A percentile compares a stretch with the other conserved stretches of the same genome.
Evolutionary conservation across 2,888 invertebrate genomes (phyloP).

Genomic region (Torymus tubicola): DNA sequence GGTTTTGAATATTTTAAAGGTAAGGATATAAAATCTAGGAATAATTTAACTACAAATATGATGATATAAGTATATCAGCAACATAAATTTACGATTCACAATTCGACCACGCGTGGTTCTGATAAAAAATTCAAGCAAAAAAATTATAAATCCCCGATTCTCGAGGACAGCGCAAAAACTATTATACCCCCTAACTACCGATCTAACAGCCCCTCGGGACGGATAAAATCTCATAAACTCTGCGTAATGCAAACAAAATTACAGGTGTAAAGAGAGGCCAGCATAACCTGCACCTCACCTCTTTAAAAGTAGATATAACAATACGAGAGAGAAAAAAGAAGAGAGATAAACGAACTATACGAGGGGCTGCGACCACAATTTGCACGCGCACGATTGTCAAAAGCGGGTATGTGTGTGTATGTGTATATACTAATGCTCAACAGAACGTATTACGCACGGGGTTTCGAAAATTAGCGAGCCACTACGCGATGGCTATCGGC

Average conservation of each 20-base stretch:
- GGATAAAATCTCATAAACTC: constrained; percentile 32
- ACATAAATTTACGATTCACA: too few relatives aligned
- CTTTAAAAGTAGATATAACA: neutral
- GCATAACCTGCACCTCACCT: neutral
- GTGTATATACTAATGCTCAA: neutral
- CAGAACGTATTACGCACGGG: constrained; percentile 6
- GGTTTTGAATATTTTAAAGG: too few relatives aligned
- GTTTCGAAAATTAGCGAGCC: constrained; percentile 65
- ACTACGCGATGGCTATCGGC: constrained; percentile 66
- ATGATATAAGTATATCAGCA: too few relatives aligned
- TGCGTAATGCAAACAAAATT: constrained; percentile 45
- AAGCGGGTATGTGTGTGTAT: neutral
- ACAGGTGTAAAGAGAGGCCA: constrained; percentile 20
- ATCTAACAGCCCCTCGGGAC: too few relatives aligned
- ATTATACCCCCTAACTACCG: too few relatives aligned
- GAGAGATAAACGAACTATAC: constrained; percentile 39
- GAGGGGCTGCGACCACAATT: constrained; percentile 20
- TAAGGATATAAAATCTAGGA: too few relatives aligned
- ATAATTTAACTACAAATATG: too few relatives aligned
- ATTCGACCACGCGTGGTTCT: too few relatives aligned
- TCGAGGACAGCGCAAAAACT: too few relatives aligned
- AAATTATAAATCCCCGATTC: too few relatives aligned
- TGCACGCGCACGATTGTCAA: constrained; percentile 26
- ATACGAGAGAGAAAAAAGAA: neutral
- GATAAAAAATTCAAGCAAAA: too few relatives aligned